These are phyloP conservation scores for Megaleporinus macrocephalus DNA, from an alignment of 2,113 vertebrate genomes.

Conservation along the genomic window DNA sequence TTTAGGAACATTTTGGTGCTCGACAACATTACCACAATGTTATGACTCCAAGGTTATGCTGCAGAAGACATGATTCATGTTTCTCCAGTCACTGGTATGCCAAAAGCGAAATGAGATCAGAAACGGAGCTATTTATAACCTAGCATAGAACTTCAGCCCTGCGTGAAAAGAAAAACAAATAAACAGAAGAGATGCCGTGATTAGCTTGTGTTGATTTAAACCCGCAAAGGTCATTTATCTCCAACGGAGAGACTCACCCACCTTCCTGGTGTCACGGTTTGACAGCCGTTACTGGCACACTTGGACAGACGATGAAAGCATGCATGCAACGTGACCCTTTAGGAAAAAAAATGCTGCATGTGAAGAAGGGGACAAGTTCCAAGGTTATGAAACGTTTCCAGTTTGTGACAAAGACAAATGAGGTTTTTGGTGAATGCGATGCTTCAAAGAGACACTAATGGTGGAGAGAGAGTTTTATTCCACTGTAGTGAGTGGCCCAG, in stretches of 20 bases:
- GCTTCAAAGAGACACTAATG: slow-evolving; percentile 60
- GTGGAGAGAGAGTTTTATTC: slow-evolving; percentile 46
- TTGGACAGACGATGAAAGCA: slow-evolving; percentile 39
- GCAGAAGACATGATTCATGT: slow-evolving; percentile 9
- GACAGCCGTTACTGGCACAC: slow-evolving; percentile 51
- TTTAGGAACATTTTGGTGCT: not conserved
- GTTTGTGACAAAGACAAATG: slow-evolving; percentile 59
- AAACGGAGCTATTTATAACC: slow-evolving; percentile 20
- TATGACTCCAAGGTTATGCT: slow-evolving; percentile 8
- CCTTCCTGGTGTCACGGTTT: slow-evolving; percentile 36
- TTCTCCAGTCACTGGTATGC: slow-evolving; percentile 7
- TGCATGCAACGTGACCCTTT: slow-evolving; percentile 32
- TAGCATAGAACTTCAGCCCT: not conserved
- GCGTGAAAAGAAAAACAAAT: slow-evolving; percentile 16
- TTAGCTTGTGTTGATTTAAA: slow-evolving; percentile 48
- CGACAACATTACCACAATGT: not conserved
- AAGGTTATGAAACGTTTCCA: slow-evolving; percentile 45
- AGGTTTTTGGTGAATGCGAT: slow-evolving; percentile 47
- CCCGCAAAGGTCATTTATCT: slow-evolving; percentile 50
- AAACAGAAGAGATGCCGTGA: slow-evolving; percentile 5
- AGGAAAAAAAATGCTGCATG: slow-evolving; percentile 43
- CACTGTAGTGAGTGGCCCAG: slow-evolving; percentile 35
- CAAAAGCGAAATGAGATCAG: not conserved
- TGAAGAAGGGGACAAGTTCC: slow-evolving; percentile 15
- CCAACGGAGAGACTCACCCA: slow-evolving; percentile 37